Conservation (phyloP, 2,113 vertebrate genomes). For the Epinephelus fuscoguttatus region DNA sequence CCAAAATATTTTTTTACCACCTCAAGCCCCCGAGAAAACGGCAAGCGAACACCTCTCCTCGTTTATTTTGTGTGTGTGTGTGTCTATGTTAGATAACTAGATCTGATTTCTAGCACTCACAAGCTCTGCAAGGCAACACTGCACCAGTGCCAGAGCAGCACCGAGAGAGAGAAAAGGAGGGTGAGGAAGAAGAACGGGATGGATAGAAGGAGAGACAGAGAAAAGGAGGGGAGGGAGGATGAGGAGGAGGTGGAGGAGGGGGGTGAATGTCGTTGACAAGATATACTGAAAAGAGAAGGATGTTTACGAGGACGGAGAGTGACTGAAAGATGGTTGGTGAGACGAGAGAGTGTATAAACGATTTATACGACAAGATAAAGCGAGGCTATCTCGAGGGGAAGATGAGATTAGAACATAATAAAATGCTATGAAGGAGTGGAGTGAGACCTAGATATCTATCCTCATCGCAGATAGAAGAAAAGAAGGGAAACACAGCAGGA, state of each 20-base stretch:
- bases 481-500: slow-evolving; percentile 22
- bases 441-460: slow-evolving; percentile 60
- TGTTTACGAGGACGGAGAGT: slow-evolving; percentile 44
- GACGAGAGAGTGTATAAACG: slow-evolving; percentile 35
- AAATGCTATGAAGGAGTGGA: slow-evolving; percentile 58
- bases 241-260: background rate
- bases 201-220: slow-evolving; percentile 18
- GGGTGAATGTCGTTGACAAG: slow-evolving; percentile 43
- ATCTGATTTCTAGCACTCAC: slow-evolving; percentile 71
- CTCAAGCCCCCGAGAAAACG: slow-evolving; percentile 35
- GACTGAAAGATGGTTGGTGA: slow-evolving; percentile 49
- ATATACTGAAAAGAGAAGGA: slow-evolving; percentile 52
- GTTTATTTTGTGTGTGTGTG: slow-evolving; percentile 47
- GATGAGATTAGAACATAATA: slow-evolving; percentile 74
- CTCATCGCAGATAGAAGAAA: slow-evolving; percentile 42
- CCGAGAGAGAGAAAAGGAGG: slow-evolving; percentile 54
- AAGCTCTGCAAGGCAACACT: slow-evolving; percentile 77
- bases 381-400: slow-evolving; percentile 42
- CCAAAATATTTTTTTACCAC: slow-evolving; percentile 23
- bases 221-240: background rate
- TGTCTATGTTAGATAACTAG: slow-evolving; percentile 75
- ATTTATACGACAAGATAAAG: slow-evolving; percentile 61
- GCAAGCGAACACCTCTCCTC: slow-evolving; percentile 51
- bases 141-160: slow-evolving; percentile 72
- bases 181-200: slow-evolving; percentile 49